Evolutionary conservation across 2,113 vertebrate species (phyloP).

Genomic region (Benitochromis conjunctus): DNA sequence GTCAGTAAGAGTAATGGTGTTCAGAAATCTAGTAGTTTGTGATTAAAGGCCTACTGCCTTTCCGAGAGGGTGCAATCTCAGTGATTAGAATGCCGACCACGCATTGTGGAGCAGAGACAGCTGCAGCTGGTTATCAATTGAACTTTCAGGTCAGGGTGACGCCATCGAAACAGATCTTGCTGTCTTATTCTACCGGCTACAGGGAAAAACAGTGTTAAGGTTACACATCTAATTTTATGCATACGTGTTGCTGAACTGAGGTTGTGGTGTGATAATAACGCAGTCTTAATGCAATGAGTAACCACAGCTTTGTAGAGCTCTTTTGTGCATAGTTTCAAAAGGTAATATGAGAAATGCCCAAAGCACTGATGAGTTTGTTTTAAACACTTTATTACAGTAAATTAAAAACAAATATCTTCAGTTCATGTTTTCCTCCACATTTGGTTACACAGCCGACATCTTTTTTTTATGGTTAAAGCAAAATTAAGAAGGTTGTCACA

Average conservation of each 20-base stretch:
- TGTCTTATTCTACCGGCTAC: background rate
- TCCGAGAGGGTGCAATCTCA: constrained; percentile 47
- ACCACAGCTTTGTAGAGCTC: background rate
- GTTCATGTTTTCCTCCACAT: background rate
- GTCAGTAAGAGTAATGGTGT: background rate
- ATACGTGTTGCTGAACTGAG: background rate
- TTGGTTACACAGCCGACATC: background rate
- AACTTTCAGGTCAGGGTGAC: background rate
- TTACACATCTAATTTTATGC: background rate
- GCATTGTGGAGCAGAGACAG: constrained; percentile 37
- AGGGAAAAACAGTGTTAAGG: background rate
- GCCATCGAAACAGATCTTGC: constrained; percentile 7
- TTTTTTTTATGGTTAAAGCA: background rate
- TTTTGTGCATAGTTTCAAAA: background rate
- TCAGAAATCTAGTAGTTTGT: background rate
- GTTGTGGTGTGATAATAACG: background rate
- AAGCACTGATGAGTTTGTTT: constrained; percentile 12
- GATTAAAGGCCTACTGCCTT: constrained; percentile 39
- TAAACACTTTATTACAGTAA: background rate
- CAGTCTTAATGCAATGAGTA: background rate
- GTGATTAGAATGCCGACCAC: constrained; percentile 50
- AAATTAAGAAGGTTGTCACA: background rate
- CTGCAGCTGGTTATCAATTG: constrained; percentile 55
- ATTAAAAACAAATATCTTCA: background rate
- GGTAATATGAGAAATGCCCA: constrained; percentile 8